Base-by-base conservation (phyloP, 1,140 invertebrate genomes). In the Glossosoma conforme region DNA sequence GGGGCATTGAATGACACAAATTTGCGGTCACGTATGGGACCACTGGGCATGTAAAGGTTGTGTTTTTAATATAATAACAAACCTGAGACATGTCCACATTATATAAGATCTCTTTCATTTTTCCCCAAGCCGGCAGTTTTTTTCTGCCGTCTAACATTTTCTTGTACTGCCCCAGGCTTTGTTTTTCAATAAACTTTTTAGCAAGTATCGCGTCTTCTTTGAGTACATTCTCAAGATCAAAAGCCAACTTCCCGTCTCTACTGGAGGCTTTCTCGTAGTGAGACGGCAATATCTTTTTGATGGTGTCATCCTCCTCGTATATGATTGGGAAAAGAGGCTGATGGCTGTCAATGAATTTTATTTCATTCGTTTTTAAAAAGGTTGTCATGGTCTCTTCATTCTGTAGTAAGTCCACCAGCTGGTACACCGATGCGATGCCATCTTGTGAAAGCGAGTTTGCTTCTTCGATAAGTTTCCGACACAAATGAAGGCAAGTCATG, bases 61-160 rank as follows among this genome's bases (percentile, higher is more conserved):
- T n/a, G n/a, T n/a, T n/a, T n/a, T n/a, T 14, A 37, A 8, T 37
- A 8, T 37, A 6, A 21, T 21, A 42, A 60, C 41, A 53, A 38
- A 75, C 80, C 62, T 83, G 83, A 52, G 82, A 82, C 44, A 75
- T 70, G 14, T 79, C 63, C 14, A 89, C 70, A 11, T 80, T 62
- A 49, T 80, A 69, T 52, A 89, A 61, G 60, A 89, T 87, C 40
- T 82, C 77, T 21, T 78, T 62, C 65, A 68, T 80, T 63, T 80
- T 82, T 4, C 75, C 60, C 76, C 80, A 87, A 2, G 83, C 82
- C 1, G 87, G 87, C 42, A 90, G 64, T 57, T 80, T 78, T 60
- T 65, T 68, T 46, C 87, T 68, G 13, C 65, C 69, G 14, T 74
- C 61, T 41, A 86, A 66, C 76, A 87, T 82, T 60, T 77, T 78